Evolutionary conservation across 2,113 vertebrate species (phyloP).

Genomic region (Bos indicus): DNA sequence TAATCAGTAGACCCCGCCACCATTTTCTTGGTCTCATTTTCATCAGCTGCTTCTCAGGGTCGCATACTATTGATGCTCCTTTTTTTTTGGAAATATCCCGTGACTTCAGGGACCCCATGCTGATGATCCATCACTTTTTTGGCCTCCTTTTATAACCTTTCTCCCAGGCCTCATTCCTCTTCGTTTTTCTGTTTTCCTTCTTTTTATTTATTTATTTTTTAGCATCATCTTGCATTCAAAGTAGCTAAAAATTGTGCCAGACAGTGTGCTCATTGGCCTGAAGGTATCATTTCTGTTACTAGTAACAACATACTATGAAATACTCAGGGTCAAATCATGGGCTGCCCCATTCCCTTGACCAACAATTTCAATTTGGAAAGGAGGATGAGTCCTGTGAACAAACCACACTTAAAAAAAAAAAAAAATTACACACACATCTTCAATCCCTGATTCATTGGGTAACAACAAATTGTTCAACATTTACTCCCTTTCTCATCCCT

Average conservation of each 20-base stretch:
- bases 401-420: not conserved
- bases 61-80: not conserved
- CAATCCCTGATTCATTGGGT: not conserved
- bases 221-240: not conserved
- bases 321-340: not conserved
- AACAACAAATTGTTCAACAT: not conserved
- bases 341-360: not conserved
- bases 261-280: not conserved
- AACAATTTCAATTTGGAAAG: not conserved
- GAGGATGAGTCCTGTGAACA: not conserved
- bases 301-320: not conserved
- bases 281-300: not conserved
- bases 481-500: not conserved
- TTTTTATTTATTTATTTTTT: not conserved
- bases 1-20: not conserved
- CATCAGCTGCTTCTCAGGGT: not conserved
- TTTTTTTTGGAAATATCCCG: not conserved
- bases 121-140: too few species aligned
- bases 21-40: not conserved
- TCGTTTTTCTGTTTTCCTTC: not conserved
- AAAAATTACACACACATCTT: not conserved
- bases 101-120: not conserved
- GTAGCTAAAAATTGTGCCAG: not conserved
- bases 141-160: rapidly evolving
- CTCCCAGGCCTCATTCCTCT: not conserved